Evolutionary conservation across 2,797 vertebrate species (phyloP).

Genomic region (Pygocentrus nattereri): DNA sequence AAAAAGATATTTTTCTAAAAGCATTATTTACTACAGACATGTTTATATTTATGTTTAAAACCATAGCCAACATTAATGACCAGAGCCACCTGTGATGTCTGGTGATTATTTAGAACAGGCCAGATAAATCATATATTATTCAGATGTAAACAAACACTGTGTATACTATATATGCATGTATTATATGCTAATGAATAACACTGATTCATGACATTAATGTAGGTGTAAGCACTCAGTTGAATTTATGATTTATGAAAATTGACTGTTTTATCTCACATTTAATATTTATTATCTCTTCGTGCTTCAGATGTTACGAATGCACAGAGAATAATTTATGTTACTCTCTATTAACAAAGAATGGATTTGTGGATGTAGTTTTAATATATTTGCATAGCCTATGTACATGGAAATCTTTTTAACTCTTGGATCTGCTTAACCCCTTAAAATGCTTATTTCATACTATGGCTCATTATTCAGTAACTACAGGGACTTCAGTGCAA

Average conservation of each 20-base stretch:
- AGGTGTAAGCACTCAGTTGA: neutral
- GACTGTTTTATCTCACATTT: neutral
- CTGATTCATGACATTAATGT: neutral
- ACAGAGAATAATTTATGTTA: neutral
- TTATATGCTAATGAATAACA: neutral
- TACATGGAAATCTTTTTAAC: neutral
- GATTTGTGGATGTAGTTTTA: neutral
- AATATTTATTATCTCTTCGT: neutral
- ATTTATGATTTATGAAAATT: neutral
- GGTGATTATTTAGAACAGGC: neutral
- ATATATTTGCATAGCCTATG: neutral
- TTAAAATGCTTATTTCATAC: too few species aligned
- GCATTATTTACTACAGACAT: constrained; percentile 14
- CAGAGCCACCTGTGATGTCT: neutral
- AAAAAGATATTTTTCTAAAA: constrained; percentile 13
- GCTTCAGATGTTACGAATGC: neutral
- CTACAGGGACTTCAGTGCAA: too few species aligned
- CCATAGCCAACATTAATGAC: neutral
- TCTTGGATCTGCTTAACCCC: neutral
- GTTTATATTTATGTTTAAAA: constrained; percentile 8
- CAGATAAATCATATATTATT: too few species aligned
- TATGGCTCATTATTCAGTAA: too few species aligned
- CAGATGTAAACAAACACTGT: too few species aligned
- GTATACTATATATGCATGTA: too few species aligned
- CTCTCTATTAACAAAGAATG: too few species aligned